phyloP scores from a whole-genome alignment of 2,797 vertebrate genomes.

The Artibeus jamaicensis region DNA sequence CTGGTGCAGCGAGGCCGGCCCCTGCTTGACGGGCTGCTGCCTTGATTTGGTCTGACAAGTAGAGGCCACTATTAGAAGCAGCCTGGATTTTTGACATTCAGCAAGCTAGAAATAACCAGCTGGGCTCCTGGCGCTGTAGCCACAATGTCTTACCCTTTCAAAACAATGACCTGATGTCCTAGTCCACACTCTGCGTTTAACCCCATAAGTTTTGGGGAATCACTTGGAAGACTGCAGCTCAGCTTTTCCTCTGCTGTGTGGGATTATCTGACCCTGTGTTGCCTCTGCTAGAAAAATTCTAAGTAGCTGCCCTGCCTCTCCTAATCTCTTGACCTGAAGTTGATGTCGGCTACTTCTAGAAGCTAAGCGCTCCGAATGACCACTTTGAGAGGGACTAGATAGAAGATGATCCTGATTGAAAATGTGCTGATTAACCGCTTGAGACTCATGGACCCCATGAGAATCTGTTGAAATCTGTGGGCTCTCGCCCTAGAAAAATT shows the following conservation, averaged over 20 bases:
- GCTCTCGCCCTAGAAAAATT: neutral
- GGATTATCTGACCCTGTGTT: neutral
- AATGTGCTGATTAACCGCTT: neutral
- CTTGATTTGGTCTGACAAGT: conserved; percentile 63
- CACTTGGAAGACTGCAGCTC: neutral
- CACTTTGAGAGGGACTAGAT: neutral
- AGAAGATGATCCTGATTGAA: neutral
- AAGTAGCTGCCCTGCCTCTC: neutral
- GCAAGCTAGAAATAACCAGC: conserved; percentile 62
- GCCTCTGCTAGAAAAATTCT: neutral
- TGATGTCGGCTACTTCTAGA: neutral
- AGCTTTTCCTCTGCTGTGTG: neutral
- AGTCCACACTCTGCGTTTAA: neutral
- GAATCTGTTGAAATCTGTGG: neutral
- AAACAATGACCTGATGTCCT: neutral
- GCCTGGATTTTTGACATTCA: conserved; percentile 62
- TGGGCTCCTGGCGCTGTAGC: neutral
- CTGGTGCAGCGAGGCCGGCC: neutral
- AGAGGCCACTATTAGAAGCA: conserved; percentile 22
- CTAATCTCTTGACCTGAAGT: neutral
- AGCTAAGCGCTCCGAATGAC: neutral
- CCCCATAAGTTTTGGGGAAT: neutral
- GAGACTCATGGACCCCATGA: neutral
- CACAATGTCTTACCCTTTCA: neutral
- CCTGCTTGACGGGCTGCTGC: conserved; percentile 8